Percentiles rank a stretch among this genome's conserved stretches.
These are phyloP conservation scores for Riparia riparia DNA, from an alignment of 2,113 vertebrate species.

Conservation along the genomic window DNA sequence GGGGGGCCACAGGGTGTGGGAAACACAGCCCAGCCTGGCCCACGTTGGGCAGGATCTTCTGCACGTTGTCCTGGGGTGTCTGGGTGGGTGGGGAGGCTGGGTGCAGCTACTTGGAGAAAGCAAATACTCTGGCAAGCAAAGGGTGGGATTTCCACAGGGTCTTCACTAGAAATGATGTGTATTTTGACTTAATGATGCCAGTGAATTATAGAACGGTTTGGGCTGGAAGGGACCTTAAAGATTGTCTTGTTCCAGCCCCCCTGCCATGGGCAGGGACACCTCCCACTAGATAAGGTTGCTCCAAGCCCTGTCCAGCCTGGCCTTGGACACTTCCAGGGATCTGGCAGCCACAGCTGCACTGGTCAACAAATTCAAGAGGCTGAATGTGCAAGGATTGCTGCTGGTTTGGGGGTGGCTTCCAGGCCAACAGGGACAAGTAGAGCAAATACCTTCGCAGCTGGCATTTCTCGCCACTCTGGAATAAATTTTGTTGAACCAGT, in stretches of 20 bases:
- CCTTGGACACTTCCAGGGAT: neutral
- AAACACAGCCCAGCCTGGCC: neutral
- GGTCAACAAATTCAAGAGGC: neutral
- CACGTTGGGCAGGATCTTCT: neutral
- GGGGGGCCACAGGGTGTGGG: neutral
- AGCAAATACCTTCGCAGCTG: neutral
- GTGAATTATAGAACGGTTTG: neutral
- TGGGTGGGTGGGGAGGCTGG: neutral
- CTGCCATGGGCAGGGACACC: neutral
- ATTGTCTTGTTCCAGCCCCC: neutral
- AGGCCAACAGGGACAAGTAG: neutral
- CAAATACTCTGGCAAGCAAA: neutral
- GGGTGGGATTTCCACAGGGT: neutral
- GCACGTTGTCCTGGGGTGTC: neutral
- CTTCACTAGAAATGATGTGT: neutral
- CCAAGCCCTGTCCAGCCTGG: neutral
- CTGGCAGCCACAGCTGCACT: neutral
- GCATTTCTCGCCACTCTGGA: neutral
- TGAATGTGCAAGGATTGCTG: neutral
- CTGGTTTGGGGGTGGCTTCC: neutral
- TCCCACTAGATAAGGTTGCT: neutral
- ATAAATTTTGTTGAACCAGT: neutral
- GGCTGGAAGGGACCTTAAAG: neutral
- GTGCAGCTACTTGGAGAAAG: neutral
- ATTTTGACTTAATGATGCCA: neutral